A percentile compares a stretch with the other conserved stretches of the same genome.
Evolutionary conservation across 2,797 vertebrate genomes (phyloP).

Genomic region (Coluber constrictor): DNA sequence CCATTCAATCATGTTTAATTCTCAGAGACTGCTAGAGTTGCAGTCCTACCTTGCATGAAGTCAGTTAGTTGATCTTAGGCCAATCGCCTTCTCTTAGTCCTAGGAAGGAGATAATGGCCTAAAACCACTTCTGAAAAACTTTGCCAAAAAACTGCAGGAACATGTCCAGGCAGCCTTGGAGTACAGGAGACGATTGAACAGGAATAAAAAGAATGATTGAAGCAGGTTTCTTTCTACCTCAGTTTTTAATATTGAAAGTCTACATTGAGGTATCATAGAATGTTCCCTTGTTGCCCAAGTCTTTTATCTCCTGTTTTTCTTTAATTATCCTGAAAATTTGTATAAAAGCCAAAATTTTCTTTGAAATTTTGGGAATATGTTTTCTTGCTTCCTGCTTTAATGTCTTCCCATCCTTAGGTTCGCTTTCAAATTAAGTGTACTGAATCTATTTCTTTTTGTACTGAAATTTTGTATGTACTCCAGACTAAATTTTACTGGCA

Average conservation of each 20-base stretch:
- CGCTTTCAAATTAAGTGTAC: not conserved
- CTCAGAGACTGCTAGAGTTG: not conserved
- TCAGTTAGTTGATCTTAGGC: not conserved
- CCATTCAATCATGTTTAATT: not conserved
- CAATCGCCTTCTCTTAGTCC: not conserved
- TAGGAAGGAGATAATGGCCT: not conserved
- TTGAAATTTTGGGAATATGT: not conserved
- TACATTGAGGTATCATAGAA: not conserved
- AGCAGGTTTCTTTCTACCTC: not conserved
- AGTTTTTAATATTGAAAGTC: not conserved
- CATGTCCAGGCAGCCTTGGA: not conserved
- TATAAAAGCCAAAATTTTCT: not conserved
- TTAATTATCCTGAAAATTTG: not conserved
- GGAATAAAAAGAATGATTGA: not conserved
- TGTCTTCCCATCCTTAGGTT: not conserved
- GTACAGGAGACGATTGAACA: not conserved
- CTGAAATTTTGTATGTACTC: not conserved
- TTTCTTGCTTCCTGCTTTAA: not conserved
- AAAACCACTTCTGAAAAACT: not conserved
- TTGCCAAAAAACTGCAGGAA: not conserved
- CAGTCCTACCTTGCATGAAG: not conserved
- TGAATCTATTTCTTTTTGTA: not conserved
- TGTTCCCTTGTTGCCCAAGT: not conserved
- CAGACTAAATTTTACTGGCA: not conserved
- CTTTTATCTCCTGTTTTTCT: not conserved